Conservation (phyloP, 2,113 vertebrate genomes). For the Amia ocellicauda region DNA sequence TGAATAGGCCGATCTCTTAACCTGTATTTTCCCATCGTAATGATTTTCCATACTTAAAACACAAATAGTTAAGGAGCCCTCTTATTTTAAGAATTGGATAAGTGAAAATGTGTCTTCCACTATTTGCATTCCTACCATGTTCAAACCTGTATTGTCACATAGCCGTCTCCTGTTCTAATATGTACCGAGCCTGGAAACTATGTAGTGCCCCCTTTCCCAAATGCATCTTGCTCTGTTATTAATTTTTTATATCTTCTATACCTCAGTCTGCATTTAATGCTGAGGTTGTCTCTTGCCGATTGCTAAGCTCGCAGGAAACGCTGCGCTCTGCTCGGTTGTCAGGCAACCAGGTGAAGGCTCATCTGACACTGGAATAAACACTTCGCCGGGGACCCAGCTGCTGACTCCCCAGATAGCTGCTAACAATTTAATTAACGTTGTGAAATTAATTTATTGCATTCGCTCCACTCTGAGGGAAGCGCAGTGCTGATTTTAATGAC, state of each 20-base stretch:
- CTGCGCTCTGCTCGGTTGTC: not conserved
- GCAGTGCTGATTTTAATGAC: not conserved
- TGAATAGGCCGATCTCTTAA: too few species aligned
- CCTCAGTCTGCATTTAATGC: not conserved
- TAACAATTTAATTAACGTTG: not conserved
- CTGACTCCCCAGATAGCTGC: conserved; percentile 1
- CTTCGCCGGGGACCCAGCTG: not conserved
- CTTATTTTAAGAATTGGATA: too few species aligned
- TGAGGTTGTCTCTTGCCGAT: not conserved
- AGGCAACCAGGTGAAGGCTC: not conserved
- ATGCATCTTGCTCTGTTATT: too few species aligned
- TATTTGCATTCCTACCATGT: too few species aligned
- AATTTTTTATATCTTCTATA: not conserved
- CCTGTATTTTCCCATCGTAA: too few species aligned
- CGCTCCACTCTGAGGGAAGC: not conserved
- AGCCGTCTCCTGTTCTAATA: too few species aligned
- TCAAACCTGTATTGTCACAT: too few species aligned
- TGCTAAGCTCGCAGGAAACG: not conserved
- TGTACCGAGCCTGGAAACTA: too few species aligned
- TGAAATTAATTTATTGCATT: not conserved
- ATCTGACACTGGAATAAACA: not conserved
- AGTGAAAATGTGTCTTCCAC: too few species aligned
- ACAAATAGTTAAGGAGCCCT: too few species aligned
- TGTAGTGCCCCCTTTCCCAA: too few species aligned
- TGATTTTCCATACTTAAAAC: too few species aligned